Evolutionary conservation across 2,113 vertebrate species (phyloP).

Genomic region (Carlito syrichta): DNA sequence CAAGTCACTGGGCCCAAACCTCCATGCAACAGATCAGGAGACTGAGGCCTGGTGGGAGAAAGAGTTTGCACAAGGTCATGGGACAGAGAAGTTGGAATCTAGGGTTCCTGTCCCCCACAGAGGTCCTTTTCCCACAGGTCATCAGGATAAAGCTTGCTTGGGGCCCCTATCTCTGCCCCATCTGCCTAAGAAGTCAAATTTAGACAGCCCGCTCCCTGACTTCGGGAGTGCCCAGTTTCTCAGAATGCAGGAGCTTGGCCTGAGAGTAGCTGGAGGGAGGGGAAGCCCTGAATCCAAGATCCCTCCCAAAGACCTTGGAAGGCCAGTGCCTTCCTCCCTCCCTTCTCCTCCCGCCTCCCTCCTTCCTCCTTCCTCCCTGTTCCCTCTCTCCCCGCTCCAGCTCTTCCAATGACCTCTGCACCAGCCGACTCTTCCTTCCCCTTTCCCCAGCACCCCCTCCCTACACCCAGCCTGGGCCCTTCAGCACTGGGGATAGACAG

Average conservation of each 20-base stretch:
- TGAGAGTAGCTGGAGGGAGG: neutral
- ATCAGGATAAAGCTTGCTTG: neutral
- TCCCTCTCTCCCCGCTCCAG: neutral
- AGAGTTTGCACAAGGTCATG: neutral
- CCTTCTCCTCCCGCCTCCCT: too few species aligned
- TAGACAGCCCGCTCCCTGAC: neutral
- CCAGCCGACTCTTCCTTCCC: slow-evolving; percentile 26
- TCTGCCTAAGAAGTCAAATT: neutral
- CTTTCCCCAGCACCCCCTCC: neutral
- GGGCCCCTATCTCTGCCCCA: neutral
- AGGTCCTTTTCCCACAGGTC: neutral
- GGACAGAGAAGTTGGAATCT: neutral
- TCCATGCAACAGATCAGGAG: neutral
- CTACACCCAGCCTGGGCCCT: neutral
- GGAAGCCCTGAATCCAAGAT: too few species aligned
- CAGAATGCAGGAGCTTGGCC: neutral
- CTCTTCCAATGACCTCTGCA: neutral
- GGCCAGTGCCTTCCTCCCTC: too few species aligned
- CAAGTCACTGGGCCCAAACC: neutral
- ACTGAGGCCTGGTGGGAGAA: neutral
- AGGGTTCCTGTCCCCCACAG: neutral
- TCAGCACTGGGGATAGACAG: neutral
- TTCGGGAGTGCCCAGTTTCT: neutral
- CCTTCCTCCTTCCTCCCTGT: neutral
- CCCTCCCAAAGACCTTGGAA: too few species aligned